phyloP scores from a whole-genome alignment of 2,888 invertebrate genomes.

The Apotomis betuletana region DNA sequence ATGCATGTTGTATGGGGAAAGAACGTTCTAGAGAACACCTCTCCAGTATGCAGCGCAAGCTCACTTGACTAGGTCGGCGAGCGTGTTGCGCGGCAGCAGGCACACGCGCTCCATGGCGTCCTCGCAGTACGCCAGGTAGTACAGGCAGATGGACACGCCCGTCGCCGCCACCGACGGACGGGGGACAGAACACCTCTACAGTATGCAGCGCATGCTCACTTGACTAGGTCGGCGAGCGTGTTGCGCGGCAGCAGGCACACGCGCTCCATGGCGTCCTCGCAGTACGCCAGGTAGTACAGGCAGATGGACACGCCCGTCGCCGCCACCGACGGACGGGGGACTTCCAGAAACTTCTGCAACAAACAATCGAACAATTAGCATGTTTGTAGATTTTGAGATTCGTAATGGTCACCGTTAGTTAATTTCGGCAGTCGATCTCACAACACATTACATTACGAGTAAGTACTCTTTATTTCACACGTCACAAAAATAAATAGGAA shows the following conservation, averaged over 20 bases:
- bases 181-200: constrained; percentile 79
- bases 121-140: constrained; percentile 98
- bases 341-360: constrained; percentile 90
- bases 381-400: neutral
- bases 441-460: too few relatives aligned
- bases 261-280: constrained; percentile 98
- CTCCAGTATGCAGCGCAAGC: neutral
- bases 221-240: constrained; percentile 79
- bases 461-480: too few relatives aligned
- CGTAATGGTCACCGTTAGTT: too few relatives aligned
- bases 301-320: constrained; percentile 98
- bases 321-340: constrained; percentile 96
- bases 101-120: constrained; percentile 99
- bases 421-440: too few relatives aligned
- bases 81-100: constrained; percentile 89
- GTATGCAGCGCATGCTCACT: neutral
- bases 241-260: constrained; percentile 93
- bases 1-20: too few relatives aligned
- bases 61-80: constrained; percentile 65
- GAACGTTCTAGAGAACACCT: too few relatives aligned
- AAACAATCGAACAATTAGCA: neutral
- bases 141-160: constrained; percentile 97
- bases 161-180: constrained; percentile 97
- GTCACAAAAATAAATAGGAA: too few relatives aligned
- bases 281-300: constrained; percentile 97